Conservation (phyloP, 2,888 invertebrate species). For the Eulithis testata region DNA sequence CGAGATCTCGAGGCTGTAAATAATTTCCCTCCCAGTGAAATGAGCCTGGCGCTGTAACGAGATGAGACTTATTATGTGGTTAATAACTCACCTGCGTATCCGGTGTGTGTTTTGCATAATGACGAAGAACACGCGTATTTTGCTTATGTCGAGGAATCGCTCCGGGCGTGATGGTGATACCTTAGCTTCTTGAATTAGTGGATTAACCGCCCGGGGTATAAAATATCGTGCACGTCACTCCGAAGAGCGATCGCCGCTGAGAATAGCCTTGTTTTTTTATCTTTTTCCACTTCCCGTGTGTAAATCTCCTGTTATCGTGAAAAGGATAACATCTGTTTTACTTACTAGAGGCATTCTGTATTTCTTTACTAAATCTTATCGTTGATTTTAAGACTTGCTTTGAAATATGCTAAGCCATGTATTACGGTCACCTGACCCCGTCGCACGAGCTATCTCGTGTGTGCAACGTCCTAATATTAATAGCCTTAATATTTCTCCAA, state of each 20-base stretch:
- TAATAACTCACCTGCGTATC: slow-evolving; percentile 66
- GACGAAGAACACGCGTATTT: slow-evolving; percentile 60
- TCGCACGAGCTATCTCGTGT: slow-evolving; percentile 67
- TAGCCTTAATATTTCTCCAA: slow-evolving; percentile 74
- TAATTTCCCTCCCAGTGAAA: slow-evolving; percentile 51
- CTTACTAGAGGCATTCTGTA: slow-evolving; percentile 4
- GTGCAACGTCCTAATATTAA: slow-evolving; percentile 77
- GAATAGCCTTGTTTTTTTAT: slow-evolving; percentile 22
- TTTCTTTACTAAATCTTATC: slow-evolving; percentile 26
- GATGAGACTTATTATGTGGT: slow-evolving; percentile 64
- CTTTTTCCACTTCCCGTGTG: slow-evolving; percentile 23
- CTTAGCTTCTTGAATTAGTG: slow-evolving; percentile 56
- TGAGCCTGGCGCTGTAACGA: slow-evolving; percentile 54
- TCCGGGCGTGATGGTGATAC: slow-evolving; percentile 48
- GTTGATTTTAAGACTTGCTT: slow-evolving; percentile 40
- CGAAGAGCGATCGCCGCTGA: slow-evolving; percentile 23
- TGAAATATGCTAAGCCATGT: slow-evolving; percentile 53
- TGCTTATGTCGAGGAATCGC: slow-evolving; percentile 48
- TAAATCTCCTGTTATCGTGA: slow-evolving; percentile 4
- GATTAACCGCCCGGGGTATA: slow-evolving; percentile 49
- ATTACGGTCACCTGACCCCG: slow-evolving; percentile 67
- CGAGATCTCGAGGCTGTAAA: slow-evolving; percentile 45
- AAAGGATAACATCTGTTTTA: slow-evolving; percentile 7
- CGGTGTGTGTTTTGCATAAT: slow-evolving; percentile 75
- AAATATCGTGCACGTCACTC: slow-evolving; percentile 53